phyloP scores from a whole-genome alignment of 2,113 vertebrate genomes.

The Amphiprion ocellaris region DNA sequence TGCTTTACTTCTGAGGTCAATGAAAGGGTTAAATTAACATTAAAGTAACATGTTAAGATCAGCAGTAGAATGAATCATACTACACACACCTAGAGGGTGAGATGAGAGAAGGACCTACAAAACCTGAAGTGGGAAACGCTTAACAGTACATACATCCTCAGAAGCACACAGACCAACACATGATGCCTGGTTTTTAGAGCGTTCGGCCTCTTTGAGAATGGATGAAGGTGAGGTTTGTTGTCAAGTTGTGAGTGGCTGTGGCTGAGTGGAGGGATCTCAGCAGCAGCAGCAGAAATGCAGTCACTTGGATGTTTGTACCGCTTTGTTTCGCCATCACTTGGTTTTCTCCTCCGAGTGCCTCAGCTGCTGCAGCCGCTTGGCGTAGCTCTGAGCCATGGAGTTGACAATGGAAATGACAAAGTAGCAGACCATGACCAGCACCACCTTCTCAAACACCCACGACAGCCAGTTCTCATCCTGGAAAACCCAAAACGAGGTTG shows the following conservation, averaged over 20 bases:
- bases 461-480: slow-evolving; percentile 98
- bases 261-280: slow-evolving; percentile 49
- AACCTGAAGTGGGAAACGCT: slow-evolving; percentile 58
- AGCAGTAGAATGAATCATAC: slow-evolving; percentile 62
- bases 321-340: slow-evolving; percentile 88
- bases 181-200: slow-evolving; percentile 52
- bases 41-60: slow-evolving; percentile 66
- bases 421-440: slow-evolving; percentile 98
- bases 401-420: slow-evolving; percentile 98
- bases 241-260: slow-evolving; percentile 62
- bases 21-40: slow-evolving; percentile 64
- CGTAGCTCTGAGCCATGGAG: slow-evolving; percentile 99
- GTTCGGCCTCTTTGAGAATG: slow-evolving; percentile 69
- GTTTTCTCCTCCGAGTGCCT: slow-evolving; percentile 94
- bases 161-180: slow-evolving; percentile 50
- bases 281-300: slow-evolving; percentile 66
- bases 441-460: slow-evolving; percentile 98
- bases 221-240: slow-evolving; percentile 72
- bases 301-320: slow-evolving; percentile 58
- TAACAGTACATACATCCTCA: slow-evolving; percentile 58
- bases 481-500: slow-evolving; percentile 32
- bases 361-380: slow-evolving; percentile 93
- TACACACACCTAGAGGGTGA: slow-evolving; percentile 64
- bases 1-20: slow-evolving; percentile 76
- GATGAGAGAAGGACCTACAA: slow-evolving; percentile 70